A percentile compares a stretch with the other conserved stretches of the same genome.
Conservation (phyloP, 2,797 vertebrate genomes). For the Macrochelys suwanniensis region DNA sequence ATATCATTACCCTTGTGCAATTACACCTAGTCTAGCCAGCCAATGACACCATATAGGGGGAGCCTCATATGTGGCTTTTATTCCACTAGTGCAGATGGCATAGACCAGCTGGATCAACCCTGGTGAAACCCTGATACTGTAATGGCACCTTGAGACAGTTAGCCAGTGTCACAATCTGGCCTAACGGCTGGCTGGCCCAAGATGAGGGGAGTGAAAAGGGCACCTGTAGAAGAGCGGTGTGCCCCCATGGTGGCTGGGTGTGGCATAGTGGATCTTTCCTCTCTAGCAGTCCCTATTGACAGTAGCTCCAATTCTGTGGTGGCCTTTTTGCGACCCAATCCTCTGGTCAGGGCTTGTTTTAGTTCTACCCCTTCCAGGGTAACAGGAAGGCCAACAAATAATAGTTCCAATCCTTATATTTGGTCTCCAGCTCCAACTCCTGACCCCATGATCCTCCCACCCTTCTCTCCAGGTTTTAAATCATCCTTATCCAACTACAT, state of each 20-base stretch:
- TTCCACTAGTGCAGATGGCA: neutral
- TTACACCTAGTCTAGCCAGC: neutral
- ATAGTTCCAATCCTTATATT: neutral
- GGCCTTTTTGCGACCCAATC: too few species aligned
- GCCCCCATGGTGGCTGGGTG: neutral
- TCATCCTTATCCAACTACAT: too few species aligned
- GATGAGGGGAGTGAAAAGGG: neutral
- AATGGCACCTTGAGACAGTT: neutral
- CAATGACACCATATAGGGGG: neutral
- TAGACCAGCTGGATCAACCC: rapidly evolving
- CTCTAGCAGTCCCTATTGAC: too few species aligned
- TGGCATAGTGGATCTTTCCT: neutral
- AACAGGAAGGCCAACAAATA: too few species aligned
- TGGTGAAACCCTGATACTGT: neutral
- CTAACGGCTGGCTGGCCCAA: rapidly evolving
- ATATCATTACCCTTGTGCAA: neutral
- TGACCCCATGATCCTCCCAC: neutral
- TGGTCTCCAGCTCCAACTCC: neutral
- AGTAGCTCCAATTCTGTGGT: too few species aligned
- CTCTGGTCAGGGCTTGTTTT: too few species aligned
- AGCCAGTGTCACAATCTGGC: neutral
- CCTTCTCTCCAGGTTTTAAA: too few species aligned
- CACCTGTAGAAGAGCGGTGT: neutral
- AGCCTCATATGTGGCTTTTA: neutral
- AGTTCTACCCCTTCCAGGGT: too few species aligned